Evolutionary conservation across 2,113 vertebrate species (phyloP), one percentile per base, ranked within the genome.

Genomic region (Notechis scutatus): DNA sequence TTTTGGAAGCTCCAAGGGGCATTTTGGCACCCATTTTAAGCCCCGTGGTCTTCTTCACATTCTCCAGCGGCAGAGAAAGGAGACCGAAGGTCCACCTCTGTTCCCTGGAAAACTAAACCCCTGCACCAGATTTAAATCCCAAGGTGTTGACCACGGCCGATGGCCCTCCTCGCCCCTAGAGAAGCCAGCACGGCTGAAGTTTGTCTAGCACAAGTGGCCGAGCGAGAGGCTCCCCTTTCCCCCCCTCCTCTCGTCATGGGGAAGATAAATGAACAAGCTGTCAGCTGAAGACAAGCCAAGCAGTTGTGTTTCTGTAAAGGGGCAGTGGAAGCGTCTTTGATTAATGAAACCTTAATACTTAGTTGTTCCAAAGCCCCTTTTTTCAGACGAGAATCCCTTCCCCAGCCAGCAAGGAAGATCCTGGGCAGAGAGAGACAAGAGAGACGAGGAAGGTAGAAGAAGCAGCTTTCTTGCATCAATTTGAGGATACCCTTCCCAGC

Each of bases 281-380:
- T 98, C 99, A 98, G 98, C 91, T 52, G 92, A 96, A 98, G 98
- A 99, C 98, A 99, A 98, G 98, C 97, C 81, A 97, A 97, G 98
- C 98, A 97, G 98, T 97, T 93, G 96, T 97, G 98, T 97, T 99
- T 98, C 98, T 99, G 98, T 99, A 98, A 98, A 98, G 98, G 98
- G 98, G 98, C 98, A 99, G 97, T 98, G 98, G 98, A 99, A 98
- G 98, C 98, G 98, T 98, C 99, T 99, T 98, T 99, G 98, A 99
- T 99, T 98, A 99, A 99, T 99, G 98, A 97, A 98, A 98, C 97
- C 97, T 96, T 97, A 97, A 98, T 85, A 95, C 96, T 91, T 57
- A 97, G 97, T 98, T 98, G 98, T 97, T 98, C 97, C 96, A 95
- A 97, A 97, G 97, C 95, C 98, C 96, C 8, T 50, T 97, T 96